Base-by-base conservation (phyloP, 1,140 invertebrate species). In the Adoxophyes honmai region DNA sequence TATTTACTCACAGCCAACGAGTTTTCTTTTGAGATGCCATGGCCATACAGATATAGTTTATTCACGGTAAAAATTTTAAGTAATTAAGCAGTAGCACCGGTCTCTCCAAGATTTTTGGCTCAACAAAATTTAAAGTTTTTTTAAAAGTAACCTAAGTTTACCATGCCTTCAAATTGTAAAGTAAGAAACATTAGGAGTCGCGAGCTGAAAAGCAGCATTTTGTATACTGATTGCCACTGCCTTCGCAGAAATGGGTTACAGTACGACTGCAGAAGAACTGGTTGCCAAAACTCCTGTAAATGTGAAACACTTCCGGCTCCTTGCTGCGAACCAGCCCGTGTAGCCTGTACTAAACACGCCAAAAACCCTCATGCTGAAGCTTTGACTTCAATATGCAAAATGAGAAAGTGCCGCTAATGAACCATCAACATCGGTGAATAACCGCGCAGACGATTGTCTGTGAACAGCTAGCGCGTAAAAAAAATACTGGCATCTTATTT, bases 181-280 rank as follows among this genome's bases (percentile, higher is more conserved):
- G 21, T 28, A 28, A 28, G 21, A 6, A 28, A 28, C 6, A 6
- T 48, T 5, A 48, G 28, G 11, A 94, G 92, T 68, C 91, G 91
- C 3, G 93, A 95, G 59, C 78, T 95, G 28, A 89, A 93, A 6
- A 90, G 89, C 8, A 91, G 94, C 55, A 86, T 92, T 37, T 80
- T 94, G 34, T 91, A 93, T 44, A 92, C 91, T 16, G 92, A 91
- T 39, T 95, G 94, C 58, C 91, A 93, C 52, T 95, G 94, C 61
- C 90, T 94, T 9, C 93, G 92, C 59, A 89, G 93, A 16, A 95
- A 95, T 72, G 94, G 94, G 0, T 73, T 95, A 9, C 94, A 95
- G 76, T 93, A 95, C 66, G 91, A 93, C 48, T 95, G 94, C 59
- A 90, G 91, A 11, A 88, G 94, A 55, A 91, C 84, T 59, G 90